Evolutionary conservation across 2,888 invertebrate genomes (phyloP), one percentile per base, ranked within the genome.

Genomic region (Brachylomia viminalis): DNA sequence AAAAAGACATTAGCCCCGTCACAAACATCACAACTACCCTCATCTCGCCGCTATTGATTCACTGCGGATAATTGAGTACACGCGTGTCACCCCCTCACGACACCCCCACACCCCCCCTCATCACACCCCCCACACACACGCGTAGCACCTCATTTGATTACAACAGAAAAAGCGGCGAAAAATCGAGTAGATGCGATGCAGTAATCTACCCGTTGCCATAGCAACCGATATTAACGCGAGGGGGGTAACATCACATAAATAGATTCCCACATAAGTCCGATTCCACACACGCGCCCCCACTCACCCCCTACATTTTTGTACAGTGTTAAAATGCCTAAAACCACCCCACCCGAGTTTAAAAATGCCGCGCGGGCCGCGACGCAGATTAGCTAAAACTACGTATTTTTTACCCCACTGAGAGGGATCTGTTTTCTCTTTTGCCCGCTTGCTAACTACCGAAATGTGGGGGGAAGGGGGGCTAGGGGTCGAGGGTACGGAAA

Each of bases 361-460:
- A 93, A 89, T 92, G 88, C 91, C 89, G 88, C 91, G 85, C 88
- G 89, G 87, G 92, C 88, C 91, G 82, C 92, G 95, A 97, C 97
- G 97, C 96, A 97, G 97, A 97, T 97, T 97, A 97, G 97, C 97
- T 97, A 97, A 97, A 97, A 97, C 97, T 97, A 97, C 97, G 97
- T 97, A 97, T 97, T 97, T 97, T 97, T 97, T 97, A 97, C 97
- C 97, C 96, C 95, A 75, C 80, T 42, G 67, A 84, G 82, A 82
- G 89, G 86, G 87, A 82, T 82, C 81, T 77, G 87, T 83, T 82
- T 83, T 86, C 88, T 86, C 87, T 83, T 85, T 94, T 90, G 86
- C 83, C 84, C 86, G 91, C 90, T 90, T 89, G 94, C 95, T 95
- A 96, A 96, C 95, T 95, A 96, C 95, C 95, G 92, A 95, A 95